Evolutionary conservation across 1,140 invertebrate genomes (phyloP).

Genomic region (Polypedilum pembai): DNA sequence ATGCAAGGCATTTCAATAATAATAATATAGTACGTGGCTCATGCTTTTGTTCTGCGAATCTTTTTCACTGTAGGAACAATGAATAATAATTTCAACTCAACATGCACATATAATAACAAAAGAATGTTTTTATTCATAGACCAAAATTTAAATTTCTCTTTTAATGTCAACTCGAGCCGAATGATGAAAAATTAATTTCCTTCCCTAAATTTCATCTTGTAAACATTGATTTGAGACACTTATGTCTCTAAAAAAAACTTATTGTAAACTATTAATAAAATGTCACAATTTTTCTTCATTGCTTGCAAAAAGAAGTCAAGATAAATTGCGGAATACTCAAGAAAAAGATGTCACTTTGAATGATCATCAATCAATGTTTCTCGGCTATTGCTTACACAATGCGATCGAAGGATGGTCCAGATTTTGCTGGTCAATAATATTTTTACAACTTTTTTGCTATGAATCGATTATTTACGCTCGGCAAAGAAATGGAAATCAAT

Average conservation of each 20-base stretch:
- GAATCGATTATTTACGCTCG: conserved; percentile 1
- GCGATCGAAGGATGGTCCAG: neutral
- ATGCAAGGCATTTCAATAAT: neutral
- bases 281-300: neutral
- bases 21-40: conserved; percentile 11
- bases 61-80: neutral
- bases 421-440: neutral
- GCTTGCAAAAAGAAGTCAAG: neutral
- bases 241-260: neutral
- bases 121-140: neutral
- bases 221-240: conserved; percentile 18
- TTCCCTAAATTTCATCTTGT: neutral
- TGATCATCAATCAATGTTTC: conserved; percentile 13
- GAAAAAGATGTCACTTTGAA: neutral
- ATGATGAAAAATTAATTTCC: conserved; percentile 19
- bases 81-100: neutral
- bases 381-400: neutral
- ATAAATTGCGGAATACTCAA: conserved; percentile 9
- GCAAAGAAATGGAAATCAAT: neutral
- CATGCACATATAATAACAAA: neutral
- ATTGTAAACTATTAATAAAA: neutral
- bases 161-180: neutral
- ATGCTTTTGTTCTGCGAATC: neutral
- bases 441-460: neutral
- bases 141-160: neutral